phyloP scores from a whole-genome alignment of 2,797 vertebrate genomes.

The Centroberyx gerrardi region DNA sequence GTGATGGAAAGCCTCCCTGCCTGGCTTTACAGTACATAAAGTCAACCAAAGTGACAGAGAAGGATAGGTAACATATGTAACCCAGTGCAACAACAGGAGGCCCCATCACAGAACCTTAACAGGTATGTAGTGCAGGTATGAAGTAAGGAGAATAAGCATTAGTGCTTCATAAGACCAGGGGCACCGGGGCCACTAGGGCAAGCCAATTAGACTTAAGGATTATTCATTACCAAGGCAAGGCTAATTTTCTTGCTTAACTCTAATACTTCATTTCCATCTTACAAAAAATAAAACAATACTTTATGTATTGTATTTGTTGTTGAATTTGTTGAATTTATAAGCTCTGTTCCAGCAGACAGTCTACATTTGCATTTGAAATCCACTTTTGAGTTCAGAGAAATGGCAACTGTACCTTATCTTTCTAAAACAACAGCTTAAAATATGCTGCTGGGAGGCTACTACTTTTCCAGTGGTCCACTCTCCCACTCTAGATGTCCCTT shows the following conservation, averaged over 20 bases:
- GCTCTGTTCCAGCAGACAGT: neutral
- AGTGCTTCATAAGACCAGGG: too few relatives aligned
- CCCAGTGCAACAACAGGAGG: too few relatives aligned
- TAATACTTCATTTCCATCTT: neutral
- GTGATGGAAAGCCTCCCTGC: too few relatives aligned
- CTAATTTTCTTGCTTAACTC: neutral
- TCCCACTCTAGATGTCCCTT: conserved; percentile 70
- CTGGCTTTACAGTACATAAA: too few relatives aligned
- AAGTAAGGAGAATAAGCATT: too few relatives aligned
- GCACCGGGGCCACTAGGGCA: too few relatives aligned
- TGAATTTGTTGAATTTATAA: neutral
- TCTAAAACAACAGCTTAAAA: conserved; percentile 53
- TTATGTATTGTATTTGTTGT: neutral
- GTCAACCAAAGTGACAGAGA: too few relatives aligned
- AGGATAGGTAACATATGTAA: too few relatives aligned
- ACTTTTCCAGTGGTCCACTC: conserved; percentile 48
- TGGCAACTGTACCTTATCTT: conserved; percentile 49
- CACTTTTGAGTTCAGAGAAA: conserved; percentile 28
- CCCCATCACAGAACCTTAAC: too few relatives aligned
- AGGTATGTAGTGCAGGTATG: too few relatives aligned
- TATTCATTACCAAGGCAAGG: neutral
- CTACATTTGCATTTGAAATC: conserved; percentile 13
- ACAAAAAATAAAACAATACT: neutral
- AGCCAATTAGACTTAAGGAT: neutral
- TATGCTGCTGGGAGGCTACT: conserved; percentile 40